Base-by-base conservation (phyloP, 2,113 vertebrate genomes). In the Girardinichthys multiradiatus region DNA sequence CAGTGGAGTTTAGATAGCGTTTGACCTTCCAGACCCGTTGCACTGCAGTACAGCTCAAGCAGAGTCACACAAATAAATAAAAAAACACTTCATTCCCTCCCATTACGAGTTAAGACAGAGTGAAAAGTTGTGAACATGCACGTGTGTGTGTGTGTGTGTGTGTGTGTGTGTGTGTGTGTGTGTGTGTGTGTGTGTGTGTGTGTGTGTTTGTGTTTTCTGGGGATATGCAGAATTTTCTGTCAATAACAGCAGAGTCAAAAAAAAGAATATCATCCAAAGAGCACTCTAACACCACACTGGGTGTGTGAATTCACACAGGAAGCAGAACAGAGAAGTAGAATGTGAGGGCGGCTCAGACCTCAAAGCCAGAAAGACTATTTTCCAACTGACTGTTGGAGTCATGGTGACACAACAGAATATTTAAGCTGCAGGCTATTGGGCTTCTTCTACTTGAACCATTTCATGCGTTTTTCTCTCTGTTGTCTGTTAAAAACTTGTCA, bases 21-120 rank as follows among this genome's bases (percentile, higher is more conserved):
- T 87, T 89, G 87, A 91, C 89, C 90, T 90, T 77, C 70, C 5
- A 57, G 81, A 51, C 60, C 79, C 70, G 76, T 81, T 81, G 83
- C 73, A 27, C 60, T 8, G 6, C 74, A 31, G 57, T 3, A 58
- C 77, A 79, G 80, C 81, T 80, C 72, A 51, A 42, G 68, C 70
- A 72, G 58, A 74, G 66, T 72, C 87, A 48, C 77, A 15, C 1
- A 0, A 84, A 70, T 78, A 75, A 78, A 79, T 64, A 84, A 69
- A 76, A 61, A 68, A 37, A 1, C 67, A 61, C 74, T 71, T 78
- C 11, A 26, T 59, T 39, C 4, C 33, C 39, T 62, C 30, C 39
- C 54, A 9, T 81, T 75, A 28, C 71, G 68, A 74, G 42, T 37
- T 8, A 62, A 54, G 71, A 71, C 35, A n/a, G 6, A 6, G 68